Base-by-base conservation (phyloP, 2,113 vertebrate species). In the Labeo rohita region DNA sequence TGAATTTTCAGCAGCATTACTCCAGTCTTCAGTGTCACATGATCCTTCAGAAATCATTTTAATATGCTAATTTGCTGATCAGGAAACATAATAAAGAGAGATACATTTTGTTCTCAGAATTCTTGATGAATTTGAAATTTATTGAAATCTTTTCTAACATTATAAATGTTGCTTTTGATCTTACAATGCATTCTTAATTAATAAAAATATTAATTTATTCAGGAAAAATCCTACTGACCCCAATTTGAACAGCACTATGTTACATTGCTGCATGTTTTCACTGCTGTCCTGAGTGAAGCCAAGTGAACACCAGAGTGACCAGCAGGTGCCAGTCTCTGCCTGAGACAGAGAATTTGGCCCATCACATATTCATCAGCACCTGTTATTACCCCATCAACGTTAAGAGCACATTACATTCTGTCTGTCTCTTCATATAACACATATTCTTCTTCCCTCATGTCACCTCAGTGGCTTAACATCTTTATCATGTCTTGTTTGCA, bases 301-400 rank as follows among this genome's bases (percentile, higher is more conserved):
- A 12, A 49, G 11, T 36, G 1, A 74, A 36, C 16, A 21, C 13
- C 47, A 61, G 43, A 63, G 23, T 87, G 92, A 79, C 94, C 94
- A 94, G 91, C 90, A 93, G 94, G 91, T 92, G 93, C 90, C 94
- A 94, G 91, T 81, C 84, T 80, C 78, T 85, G n/a, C 49, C 65
- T 66, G 56, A 80, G 39, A 52, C 15, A 75, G 65, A 70, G 13
- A 11, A 76, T 18, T 18, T 11, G 54, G 54, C 73, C 7, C n/a
- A 21, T 23, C 77, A 61, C 76, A 79, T 39, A 80, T 49, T 28
- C n/a, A 65, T 28, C 78, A 49, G 3, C 3, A 54, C 18, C 12
- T 80, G n/a, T 79, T 15, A 18, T 68, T 70, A 92, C 88, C 89
- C 91, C 73, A 65, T 80, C 59, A 28, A 47, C n/a, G 10, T 65